These are phyloP conservation scores for Gymnosoma rotundatum DNA, from an alignment of 2,888 invertebrate genomes.

Conservation along the genomic window DNA sequence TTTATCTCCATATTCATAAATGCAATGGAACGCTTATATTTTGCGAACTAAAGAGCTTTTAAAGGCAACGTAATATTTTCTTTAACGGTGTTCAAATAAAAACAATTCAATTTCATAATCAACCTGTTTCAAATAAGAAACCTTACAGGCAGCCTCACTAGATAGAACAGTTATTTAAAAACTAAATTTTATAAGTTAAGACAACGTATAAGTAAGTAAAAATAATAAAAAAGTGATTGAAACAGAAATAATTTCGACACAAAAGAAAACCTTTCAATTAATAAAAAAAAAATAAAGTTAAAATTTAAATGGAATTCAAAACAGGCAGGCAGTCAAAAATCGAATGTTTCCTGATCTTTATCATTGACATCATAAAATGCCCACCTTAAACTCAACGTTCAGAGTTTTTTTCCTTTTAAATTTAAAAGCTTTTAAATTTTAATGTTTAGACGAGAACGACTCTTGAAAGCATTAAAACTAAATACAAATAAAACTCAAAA, in stretches of 20 bases:
- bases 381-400: slow-evolving; percentile 47
- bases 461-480: slow-evolving; percentile 36
- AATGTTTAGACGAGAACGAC: slow-evolving; percentile 8
- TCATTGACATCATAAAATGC: slow-evolving; percentile 57
- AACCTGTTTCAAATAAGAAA: no score
- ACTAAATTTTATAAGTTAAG: no score
- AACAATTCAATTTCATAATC: no score
- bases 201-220: no score
- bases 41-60: no score
- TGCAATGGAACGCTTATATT: no score
- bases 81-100: no score
- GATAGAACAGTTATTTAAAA: no score
- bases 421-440: slow-evolving; percentile 58
- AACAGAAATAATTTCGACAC: background rate
- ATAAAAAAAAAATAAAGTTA: background rate
- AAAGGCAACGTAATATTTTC: no score
- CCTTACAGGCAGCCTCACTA: no score
- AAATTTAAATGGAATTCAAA: slow-evolving; percentile 53
- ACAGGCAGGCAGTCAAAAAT: slow-evolving; percentile 41
- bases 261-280: slow-evolving; percentile 2
- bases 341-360: slow-evolving; percentile 52
- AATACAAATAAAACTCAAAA: slow-evolving; percentile 19
- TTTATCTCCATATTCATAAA: no score
- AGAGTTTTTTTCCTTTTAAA: background rate
- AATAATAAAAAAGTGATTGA: background rate